Base-by-base conservation (phyloP, 2,113 vertebrate genomes). In the Mastomys coucha region DNA sequence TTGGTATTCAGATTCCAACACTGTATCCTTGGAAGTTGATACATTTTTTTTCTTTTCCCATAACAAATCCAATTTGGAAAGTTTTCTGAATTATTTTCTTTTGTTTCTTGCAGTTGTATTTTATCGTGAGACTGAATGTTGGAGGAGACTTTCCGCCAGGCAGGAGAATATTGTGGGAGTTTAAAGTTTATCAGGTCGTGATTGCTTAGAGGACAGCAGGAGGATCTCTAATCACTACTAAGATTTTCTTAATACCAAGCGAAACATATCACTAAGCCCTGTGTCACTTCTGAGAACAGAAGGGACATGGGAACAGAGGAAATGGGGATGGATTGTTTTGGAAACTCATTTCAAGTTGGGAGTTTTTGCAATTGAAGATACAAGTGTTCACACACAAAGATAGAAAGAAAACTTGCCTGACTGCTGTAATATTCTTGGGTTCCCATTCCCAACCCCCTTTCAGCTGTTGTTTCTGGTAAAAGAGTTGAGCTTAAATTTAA, bases 1-100 rank as follows among this genome's bases (percentile, higher is more conserved):
- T 88, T 85, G 92, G 84, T 39, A 42, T 87, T 90, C 89, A 76
- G 22, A 85, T 67, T 98, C 20, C 51, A 88, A 78, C 76, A 88
- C 77, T 20, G 8, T 87, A 63, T 56, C 95, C 84, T 31, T 45
- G 19, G 28, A 93, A 96, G 94, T 65, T 7, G 82, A 20, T 75
- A 2, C 89, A 33, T 91, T 36, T 89, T 36, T 28, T 69, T 65
- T 94, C 36, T 88, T 31, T 72, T 76, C 89, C 45, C 49, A 56
- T 85, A 93, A 49, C 36, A 94, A 95, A 89, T 91, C 10, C 6
- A 17, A 16, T 89, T 93, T 91, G 73, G 65, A 69, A 53, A 33
- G 92, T 49, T 56, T 87, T 87, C 53, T 69, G 70, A 96, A 63
- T 78, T 56, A 80, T 75, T 88, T 16, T 93, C n/a, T 82, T 20